phyloP scores from a whole-genome alignment of 2,888 invertebrate species.

The Cantharis rufa region DNA sequence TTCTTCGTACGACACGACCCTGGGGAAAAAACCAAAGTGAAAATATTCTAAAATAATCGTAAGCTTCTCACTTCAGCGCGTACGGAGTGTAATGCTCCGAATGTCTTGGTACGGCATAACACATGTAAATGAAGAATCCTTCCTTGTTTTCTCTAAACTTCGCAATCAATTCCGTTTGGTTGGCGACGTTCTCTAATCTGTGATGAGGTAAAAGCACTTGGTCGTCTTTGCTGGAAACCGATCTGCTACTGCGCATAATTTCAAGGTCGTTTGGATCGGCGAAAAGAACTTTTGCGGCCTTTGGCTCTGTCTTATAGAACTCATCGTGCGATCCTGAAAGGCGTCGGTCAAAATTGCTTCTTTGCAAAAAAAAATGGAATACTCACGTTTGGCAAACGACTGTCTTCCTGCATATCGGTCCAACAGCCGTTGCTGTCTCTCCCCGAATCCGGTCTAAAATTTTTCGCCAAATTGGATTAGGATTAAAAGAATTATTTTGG shows the following conservation, averaged over 20 bases:
- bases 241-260: background rate
- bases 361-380: background rate
- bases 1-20: slow-evolving; percentile 74
- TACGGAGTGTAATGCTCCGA: slow-evolving; percentile 78
- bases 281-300: background rate
- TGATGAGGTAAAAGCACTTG: slow-evolving; percentile 43
- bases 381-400: background rate
- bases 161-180: slow-evolving; percentile 57
- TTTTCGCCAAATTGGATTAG: slow-evolving; percentile 27
- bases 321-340: background rate
- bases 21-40: slow-evolving; percentile 48
- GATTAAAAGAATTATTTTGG: background rate
- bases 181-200: slow-evolving; percentile 46
- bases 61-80: slow-evolving; percentile 63
- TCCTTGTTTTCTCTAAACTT: slow-evolving; percentile 61
- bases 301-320: background rate
- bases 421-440: slow-evolving; percentile 52
- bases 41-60: background rate
- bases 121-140: slow-evolving; percentile 76
- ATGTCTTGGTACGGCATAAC: slow-evolving; percentile 71
- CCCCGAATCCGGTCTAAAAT: slow-evolving; percentile 60
- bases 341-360: background rate
- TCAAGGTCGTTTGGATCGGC: background rate
- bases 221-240: background rate
- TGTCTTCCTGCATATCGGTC: background rate